Evolutionary conservation across 2,888 invertebrate genomes (phyloP).

Genomic region (Rutpela maculata): DNA sequence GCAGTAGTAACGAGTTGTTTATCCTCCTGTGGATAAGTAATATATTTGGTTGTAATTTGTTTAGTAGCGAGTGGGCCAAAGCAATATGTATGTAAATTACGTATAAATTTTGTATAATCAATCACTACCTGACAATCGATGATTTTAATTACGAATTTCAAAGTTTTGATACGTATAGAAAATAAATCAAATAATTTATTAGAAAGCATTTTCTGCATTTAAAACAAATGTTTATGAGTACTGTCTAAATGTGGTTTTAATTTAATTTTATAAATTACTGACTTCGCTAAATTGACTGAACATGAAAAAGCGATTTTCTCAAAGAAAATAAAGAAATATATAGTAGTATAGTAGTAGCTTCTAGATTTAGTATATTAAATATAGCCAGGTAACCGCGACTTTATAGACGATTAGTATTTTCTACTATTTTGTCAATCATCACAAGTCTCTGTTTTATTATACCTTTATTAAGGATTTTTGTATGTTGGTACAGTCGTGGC

Average conservation of each 20-base stretch:
- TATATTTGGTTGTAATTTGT: slow-evolving; percentile 25
- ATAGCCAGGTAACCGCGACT: too few species aligned
- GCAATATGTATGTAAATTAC: slow-evolving; percentile 30
- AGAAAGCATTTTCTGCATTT: not conserved
- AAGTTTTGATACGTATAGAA: not conserved
- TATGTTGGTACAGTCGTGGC: too few species aligned
- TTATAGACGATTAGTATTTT: too few species aligned
- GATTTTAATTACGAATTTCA: slow-evolving; percentile 17
- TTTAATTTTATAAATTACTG: slow-evolving; percentile 17
- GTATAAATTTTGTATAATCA: slow-evolving; percentile 1
- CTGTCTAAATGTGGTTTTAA: slow-evolving; percentile 10
- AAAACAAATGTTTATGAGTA: slow-evolving; percentile 14
- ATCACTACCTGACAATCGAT: slow-evolving; percentile 16
- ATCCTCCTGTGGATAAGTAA: slow-evolving; percentile 22
- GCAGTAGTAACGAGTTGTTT: slow-evolving; percentile 9
- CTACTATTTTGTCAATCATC: too few species aligned
- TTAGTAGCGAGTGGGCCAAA: slow-evolving; percentile 25
- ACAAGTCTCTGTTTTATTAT: too few species aligned
- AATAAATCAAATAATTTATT: slow-evolving; percentile 25
- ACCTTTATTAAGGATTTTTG: too few species aligned
- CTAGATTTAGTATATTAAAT: too few species aligned
- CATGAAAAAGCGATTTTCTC: too few species aligned
- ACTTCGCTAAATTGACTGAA: too few species aligned
- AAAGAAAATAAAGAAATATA: too few species aligned
- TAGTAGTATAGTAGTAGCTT: too few species aligned